phyloP scores from a whole-genome alignment of 2,113 vertebrate species.

The Tamias sibiricus region DNA sequence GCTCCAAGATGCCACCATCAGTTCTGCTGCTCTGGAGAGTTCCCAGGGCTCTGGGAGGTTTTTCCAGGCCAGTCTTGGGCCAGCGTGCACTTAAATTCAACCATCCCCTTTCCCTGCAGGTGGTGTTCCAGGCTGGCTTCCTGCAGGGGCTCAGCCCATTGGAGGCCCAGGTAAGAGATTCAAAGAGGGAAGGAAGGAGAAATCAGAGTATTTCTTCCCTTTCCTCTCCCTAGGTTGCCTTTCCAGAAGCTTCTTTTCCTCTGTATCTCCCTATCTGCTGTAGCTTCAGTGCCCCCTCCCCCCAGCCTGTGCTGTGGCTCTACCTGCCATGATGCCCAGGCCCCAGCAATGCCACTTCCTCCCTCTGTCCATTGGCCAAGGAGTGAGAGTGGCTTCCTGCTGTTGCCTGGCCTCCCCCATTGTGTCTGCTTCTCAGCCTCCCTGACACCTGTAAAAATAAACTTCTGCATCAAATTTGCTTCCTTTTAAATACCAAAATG shows the following conservation, averaged over 20 bases:
- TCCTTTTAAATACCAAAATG: neutral
- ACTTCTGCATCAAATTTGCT: neutral
- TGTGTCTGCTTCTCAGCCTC: neutral
- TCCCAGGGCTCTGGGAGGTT: neutral
- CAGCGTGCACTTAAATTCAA: too few species aligned
- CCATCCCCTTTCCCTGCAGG: neutral
- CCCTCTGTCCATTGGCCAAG: neutral
- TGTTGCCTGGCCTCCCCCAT: neutral
- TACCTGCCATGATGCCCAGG: neutral
- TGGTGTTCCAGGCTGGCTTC: neutral
- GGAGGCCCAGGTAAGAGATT: neutral
- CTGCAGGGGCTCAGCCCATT: neutral
- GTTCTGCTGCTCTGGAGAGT: neutral
- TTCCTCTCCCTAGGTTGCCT: neutral
- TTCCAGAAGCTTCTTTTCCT: neutral
- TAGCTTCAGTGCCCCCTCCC: neutral
- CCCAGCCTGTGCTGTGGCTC: neutral
- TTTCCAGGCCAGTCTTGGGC: too few species aligned
- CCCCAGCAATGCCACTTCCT: neutral
- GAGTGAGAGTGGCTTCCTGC: neutral
- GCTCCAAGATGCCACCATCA: neutral
- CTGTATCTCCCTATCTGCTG: neutral
- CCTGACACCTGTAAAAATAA: neutral
- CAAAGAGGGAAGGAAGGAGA: neutral
- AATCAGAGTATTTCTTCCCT: neutral